A percentile compares a stretch with the other conserved stretches of the same genome.
Evolutionary conservation across 2,797 vertebrate species (phyloP).

Genomic region (Channallabes apus): DNA sequence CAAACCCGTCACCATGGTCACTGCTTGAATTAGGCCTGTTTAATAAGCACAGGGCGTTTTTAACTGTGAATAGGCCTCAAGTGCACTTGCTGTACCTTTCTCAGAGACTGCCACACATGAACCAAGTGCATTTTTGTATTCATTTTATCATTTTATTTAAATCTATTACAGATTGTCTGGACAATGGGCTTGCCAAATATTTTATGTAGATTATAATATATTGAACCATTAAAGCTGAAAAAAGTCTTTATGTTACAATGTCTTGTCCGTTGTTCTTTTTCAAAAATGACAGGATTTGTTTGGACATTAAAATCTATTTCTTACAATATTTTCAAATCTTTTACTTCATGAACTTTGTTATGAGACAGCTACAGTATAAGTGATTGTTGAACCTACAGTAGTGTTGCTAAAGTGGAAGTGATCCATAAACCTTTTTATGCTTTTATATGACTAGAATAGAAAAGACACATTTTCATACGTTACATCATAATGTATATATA

Average conservation of each 20-base stretch:
- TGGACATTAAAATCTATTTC: background rate
- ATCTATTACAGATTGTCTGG: conserved; percentile 57
- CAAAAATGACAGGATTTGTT: background rate
- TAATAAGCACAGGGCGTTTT: conserved; percentile 57
- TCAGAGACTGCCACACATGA: conserved; percentile 60
- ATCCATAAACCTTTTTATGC: background rate
- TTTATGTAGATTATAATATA: conserved; percentile 59
- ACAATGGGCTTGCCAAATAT: conserved; percentile 57
- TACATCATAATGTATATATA: background rate
- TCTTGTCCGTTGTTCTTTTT: conserved; percentile 14
- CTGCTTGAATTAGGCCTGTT: conserved; percentile 54
- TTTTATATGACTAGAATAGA: conserved; percentile 41
- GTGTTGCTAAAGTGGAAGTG: background rate
- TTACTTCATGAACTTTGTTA: background rate
- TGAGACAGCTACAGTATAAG: background rate
- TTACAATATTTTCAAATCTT: background rate
- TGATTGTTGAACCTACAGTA: background rate
- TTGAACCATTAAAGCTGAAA: conserved; percentile 57
- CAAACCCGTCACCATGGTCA: conserved; percentile 55
- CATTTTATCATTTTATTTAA: conserved; percentile 65
- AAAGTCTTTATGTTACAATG: conserved; percentile 19
- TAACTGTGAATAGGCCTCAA: conserved; percentile 71
- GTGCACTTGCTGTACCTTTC: conserved; percentile 74
- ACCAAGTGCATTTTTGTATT: conserved; percentile 64
- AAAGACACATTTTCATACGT: background rate